Conservation (phyloP, 2,797 vertebrate species). For the Etheostoma perlongum region DNA sequence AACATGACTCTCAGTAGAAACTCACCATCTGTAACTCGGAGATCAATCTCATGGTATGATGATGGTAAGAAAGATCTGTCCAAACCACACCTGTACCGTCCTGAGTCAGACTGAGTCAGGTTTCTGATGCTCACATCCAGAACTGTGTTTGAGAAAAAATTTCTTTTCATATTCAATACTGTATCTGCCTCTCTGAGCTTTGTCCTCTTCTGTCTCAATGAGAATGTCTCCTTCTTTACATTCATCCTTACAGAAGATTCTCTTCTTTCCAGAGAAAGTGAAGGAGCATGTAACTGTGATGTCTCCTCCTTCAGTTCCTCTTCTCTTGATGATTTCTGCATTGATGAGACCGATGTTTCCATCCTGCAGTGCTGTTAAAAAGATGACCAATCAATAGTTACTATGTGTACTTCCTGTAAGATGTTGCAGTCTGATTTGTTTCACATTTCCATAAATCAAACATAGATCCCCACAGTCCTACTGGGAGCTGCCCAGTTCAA, state of each 20-base stretch:
- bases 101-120: constrained; percentile 38
- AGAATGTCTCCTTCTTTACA: too few species aligned
- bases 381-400: neutral
- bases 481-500: neutral
- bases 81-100: constrained; percentile 29
- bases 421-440: neutral
- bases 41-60: fast-evolving
- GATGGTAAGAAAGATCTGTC: fast-evolving
- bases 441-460: neutral
- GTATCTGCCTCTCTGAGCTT: constrained; percentile 26
- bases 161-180: neutral
- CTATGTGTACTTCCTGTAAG: neutral
- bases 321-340: too few species aligned
- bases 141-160: fast-evolving
- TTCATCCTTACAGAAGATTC: too few species aligned
- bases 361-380: neutral
- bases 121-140: constrained; percentile 51
- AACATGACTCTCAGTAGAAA: constrained; percentile 15
- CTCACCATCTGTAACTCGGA: constrained; percentile 45
- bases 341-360: too few species aligned
- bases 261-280: too few species aligned
- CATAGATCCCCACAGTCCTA: too few species aligned
- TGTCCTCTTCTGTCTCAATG: fast-evolving
- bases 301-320: too few species aligned
- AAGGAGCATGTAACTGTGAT: too few species aligned